Percentiles rank a stretch among this genome's conserved stretches.
Evolutionary conservation across 53 echinoderm and acorn worm genomes (phyloP).

Genomic region (Zoroaster sp.): DNA sequence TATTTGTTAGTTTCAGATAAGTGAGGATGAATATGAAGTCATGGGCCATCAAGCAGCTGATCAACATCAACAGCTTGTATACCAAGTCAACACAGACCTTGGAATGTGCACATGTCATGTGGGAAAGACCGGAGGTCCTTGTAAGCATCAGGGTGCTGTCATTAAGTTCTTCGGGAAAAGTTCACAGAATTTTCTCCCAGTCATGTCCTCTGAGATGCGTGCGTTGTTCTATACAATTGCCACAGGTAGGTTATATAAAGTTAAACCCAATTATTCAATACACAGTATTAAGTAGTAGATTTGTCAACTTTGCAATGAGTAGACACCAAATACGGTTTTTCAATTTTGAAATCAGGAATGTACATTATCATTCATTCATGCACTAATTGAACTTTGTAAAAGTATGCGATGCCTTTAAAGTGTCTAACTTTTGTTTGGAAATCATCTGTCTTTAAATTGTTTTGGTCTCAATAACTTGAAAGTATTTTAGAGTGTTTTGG

Average conservation of each 20-base stretch:
- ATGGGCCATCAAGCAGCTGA: neutral
- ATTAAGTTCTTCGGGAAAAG: neutral
- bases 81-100: constrained; percentile 40
- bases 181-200: constrained; percentile 22
- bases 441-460: too few relatives aligned
- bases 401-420: too few relatives aligned
- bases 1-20: neutral
- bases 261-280: too few relatives aligned
- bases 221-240: constrained; percentile 36
- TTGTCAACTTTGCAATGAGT: too few relatives aligned
- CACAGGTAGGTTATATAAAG: constrained; percentile 38
- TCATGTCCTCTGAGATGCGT: neutral
- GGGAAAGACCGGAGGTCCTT: constrained; percentile 59
- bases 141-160: constrained; percentile 59
- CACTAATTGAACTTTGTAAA: too few relatives aligned
- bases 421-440: too few relatives aligned
- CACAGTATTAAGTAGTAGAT: too few relatives aligned
- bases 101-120: constrained; percentile 46
- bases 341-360: too few relatives aligned
- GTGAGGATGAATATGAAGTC: neutral
- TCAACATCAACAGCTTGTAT: constrained; percentile 4
- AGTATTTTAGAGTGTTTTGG: too few relatives aligned
- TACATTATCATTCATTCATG: too few relatives aligned
- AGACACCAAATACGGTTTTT: too few relatives aligned
- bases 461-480: too few relatives aligned